phyloP scores from a whole-genome alignment of 2,797 vertebrate genomes.

The Oceanodroma leucorhoa region DNA sequence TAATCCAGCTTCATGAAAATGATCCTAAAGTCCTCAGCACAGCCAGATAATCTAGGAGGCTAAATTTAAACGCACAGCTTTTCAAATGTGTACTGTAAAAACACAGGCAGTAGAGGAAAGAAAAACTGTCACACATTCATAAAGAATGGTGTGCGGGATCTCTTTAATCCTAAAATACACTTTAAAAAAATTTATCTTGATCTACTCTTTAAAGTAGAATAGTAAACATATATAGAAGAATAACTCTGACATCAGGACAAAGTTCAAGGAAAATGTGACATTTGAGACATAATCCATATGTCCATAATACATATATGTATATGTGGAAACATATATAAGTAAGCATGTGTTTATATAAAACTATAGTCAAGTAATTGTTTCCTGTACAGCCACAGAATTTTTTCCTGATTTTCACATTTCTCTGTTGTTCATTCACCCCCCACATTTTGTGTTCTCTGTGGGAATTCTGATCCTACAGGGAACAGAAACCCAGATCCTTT shows the following conservation, averaged over 20 bases:
- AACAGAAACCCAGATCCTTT: not conserved
- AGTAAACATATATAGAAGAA: not conserved
- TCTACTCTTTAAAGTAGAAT: not conserved
- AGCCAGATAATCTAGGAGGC: not conserved
- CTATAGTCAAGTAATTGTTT: not conserved
- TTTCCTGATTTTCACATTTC: not conserved
- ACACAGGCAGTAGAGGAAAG: not conserved
- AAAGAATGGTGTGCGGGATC: not conserved
- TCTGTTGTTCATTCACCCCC: not conserved
- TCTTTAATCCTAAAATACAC: not conserved
- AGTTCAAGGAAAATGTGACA: not conserved
- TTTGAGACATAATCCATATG: not conserved
- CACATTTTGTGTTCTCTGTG: not conserved
- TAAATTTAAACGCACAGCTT: not conserved
- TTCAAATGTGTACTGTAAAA: not conserved
- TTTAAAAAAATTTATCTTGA: not conserved
- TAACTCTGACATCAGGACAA: not conserved
- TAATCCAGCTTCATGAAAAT: not conserved
- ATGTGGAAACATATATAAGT: not conserved
- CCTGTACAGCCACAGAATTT: rapidly evolving
- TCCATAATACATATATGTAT: rapidly evolving
- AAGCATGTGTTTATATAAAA: not conserved
- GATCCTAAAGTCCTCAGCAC: not conserved
- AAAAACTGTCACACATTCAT: rapidly evolving
- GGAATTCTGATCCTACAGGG: not conserved